phyloP scores from a whole-genome alignment of 2,113 vertebrate genomes.

The Manacus vitellinus region DNA sequence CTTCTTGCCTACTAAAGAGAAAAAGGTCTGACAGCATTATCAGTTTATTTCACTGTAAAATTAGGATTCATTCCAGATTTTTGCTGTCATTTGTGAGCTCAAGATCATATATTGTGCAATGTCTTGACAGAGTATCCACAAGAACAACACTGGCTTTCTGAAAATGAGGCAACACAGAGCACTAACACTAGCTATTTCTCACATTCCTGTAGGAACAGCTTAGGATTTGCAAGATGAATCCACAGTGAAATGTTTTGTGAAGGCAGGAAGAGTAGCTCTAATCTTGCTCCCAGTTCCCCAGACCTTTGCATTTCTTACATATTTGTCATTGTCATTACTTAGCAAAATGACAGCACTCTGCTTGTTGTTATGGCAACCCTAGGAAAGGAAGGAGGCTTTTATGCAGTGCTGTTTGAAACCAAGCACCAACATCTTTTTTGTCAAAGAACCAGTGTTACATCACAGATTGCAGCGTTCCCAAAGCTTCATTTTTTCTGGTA shows the following conservation, averaged over 20 bases:
- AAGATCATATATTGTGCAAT: not conserved
- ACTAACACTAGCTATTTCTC: constrained; percentile 1
- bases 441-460: not conserved
- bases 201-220: constrained; percentile 17
- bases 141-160: not conserved
- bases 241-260: constrained; percentile 24
- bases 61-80: constrained; percentile 8
- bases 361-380: constrained; percentile 49
- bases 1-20: not conserved
- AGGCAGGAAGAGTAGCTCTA: constrained; percentile 21
- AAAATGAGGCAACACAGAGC: not conserved
- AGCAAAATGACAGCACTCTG: not conserved
- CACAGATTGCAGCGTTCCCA: not conserved
- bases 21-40: not conserved
- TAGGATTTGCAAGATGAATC: constrained; percentile 38
- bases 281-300: constrained; percentile 14
- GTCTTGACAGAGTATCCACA: not conserved
- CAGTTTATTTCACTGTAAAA: not conserved
- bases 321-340: constrained; percentile 55
- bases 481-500: not conserved
- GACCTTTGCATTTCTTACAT: constrained; percentile 37
- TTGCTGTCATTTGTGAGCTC: not conserved
- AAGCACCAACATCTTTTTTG: not conserved
- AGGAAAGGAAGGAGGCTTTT: not conserved
- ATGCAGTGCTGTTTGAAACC: not conserved